These are phyloP conservation scores for Ametastegia equiseti DNA, from an alignment of 2,888 invertebrate genomes.

Conservation along the genomic window DNA sequence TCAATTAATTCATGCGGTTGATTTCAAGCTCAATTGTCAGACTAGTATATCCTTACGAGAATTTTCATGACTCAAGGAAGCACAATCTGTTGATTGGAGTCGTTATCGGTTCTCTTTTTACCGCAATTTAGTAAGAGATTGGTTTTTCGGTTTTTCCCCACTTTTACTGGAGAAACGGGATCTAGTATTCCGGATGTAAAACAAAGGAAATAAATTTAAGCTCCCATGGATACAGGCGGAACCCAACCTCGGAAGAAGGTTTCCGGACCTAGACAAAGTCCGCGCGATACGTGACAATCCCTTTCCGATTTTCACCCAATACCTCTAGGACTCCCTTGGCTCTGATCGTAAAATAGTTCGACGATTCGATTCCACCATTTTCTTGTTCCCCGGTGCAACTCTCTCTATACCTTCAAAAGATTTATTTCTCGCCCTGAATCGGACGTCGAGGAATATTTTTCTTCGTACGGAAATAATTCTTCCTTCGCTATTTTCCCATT, in stretches of 20 bases:
- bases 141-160: not conserved
- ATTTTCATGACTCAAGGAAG: not conserved
- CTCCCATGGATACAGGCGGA: not conserved
- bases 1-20: not conserved
- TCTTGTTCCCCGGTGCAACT: constrained; percentile 7
- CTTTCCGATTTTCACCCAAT: not conserved
- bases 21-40: not conserved
- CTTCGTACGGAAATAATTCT: not conserved
- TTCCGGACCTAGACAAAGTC: constrained; percentile 29
- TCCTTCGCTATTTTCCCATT: not conserved
- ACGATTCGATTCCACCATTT: constrained; percentile 35
- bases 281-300: constrained; percentile 30
- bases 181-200: not conserved
- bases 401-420: not conserved
- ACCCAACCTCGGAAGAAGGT: not conserved
- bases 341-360: constrained; percentile 35
- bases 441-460: constrained; percentile 14
- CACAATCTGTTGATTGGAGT: not conserved
- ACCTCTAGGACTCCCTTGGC: constrained; percentile 25
- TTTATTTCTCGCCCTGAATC: constrained; percentile 21
- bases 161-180: not conserved
- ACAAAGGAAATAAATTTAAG: constrained; percentile 1
- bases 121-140: not conserved
- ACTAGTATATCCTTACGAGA: not conserved
- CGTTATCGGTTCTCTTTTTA: no score